phyloP scores from a whole-genome alignment of 2,113 vertebrate genomes.

The Zosterops lateralis region DNA sequence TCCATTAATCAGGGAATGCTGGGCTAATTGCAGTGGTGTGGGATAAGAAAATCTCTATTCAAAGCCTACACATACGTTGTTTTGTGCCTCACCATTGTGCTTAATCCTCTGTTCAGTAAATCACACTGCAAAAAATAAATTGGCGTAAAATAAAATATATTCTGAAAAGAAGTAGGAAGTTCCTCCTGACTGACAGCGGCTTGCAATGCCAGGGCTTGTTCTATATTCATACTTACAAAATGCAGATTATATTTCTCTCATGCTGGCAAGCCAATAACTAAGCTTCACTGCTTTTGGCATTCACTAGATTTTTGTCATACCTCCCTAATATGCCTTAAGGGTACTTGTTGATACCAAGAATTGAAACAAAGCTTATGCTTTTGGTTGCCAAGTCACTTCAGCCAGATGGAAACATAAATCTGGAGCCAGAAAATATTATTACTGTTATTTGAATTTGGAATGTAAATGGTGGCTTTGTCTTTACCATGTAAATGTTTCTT shows the following conservation, averaged over 20 bases:
- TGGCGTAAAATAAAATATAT: conserved; percentile 34
- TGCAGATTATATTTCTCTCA: conserved; percentile 56
- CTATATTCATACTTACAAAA: conserved; percentile 60
- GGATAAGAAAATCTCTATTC: background rate
- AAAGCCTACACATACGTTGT: background rate
- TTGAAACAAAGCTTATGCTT: conserved; percentile 72
- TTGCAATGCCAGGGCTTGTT: conserved; percentile 56
- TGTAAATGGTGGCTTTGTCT: conserved; percentile 48
- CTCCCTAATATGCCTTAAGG: conserved; percentile 71
- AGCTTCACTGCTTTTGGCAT: conserved; percentile 55
- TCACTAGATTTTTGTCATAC: conserved; percentile 60
- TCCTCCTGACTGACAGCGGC: conserved; percentile 55
- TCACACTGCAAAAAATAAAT: conserved; percentile 19
- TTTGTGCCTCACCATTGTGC: background rate
- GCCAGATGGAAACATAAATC: conserved; percentile 65
- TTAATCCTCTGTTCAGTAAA: conserved; percentile 13
- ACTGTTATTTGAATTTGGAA: conserved; percentile 36
- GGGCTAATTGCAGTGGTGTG: background rate
- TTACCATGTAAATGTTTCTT: conserved; percentile 12
- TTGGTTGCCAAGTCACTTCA: conserved; percentile 68
- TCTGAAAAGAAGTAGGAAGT: conserved; percentile 46
- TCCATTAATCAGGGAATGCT: background rate
- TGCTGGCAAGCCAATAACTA: conserved; percentile 58
- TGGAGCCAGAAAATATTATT: conserved; percentile 64
- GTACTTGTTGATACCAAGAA: conserved; percentile 69